phyloP scores from a whole-genome alignment of 1,140 invertebrate species.

The Lineus longissimus region DNA sequence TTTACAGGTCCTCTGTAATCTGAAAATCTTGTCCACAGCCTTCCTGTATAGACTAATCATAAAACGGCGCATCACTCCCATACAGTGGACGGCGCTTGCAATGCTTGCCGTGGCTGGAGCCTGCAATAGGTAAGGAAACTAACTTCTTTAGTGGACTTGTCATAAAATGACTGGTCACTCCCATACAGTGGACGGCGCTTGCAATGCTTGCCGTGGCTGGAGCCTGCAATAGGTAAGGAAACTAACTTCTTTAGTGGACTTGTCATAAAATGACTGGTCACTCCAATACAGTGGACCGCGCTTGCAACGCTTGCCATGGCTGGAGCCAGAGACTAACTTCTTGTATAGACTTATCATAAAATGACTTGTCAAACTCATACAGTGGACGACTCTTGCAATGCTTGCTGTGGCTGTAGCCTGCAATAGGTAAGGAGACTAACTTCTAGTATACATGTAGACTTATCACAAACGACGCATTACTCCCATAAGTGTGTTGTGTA shows the following conservation, averaged over 20 bases:
- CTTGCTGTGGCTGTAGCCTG: constrained; percentile 38
- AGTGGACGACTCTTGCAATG: constrained; percentile 43
- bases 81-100: constrained; percentile 43
- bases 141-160: constrained; percentile 28
- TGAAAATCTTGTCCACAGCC: constrained; percentile 50
- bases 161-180: constrained; percentile 37
- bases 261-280: constrained; percentile 42
- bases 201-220: constrained; percentile 41
- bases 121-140: constrained; percentile 37
- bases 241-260: constrained; percentile 19
- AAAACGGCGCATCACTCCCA: constrained; percentile 30
- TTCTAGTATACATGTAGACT: constrained; percentile 19
- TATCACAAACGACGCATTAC: constrained; percentile 41
- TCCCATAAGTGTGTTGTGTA: not conserved
- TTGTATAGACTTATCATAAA: constrained; percentile 39
- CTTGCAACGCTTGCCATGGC: constrained; percentile 38
- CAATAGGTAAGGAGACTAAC: constrained; percentile 34
- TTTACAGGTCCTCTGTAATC: constrained; percentile 42
- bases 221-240: constrained; percentile 38
- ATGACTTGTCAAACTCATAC: constrained; percentile 30
- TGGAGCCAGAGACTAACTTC: constrained; percentile 20
- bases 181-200: constrained; percentile 42
- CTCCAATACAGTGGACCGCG: constrained; percentile 39
- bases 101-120: constrained; percentile 40
- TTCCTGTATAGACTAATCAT: constrained; percentile 48